Evolutionary conservation across 2,113 vertebrate species (phyloP).

Genomic region (Myotis brandtii): DNA sequence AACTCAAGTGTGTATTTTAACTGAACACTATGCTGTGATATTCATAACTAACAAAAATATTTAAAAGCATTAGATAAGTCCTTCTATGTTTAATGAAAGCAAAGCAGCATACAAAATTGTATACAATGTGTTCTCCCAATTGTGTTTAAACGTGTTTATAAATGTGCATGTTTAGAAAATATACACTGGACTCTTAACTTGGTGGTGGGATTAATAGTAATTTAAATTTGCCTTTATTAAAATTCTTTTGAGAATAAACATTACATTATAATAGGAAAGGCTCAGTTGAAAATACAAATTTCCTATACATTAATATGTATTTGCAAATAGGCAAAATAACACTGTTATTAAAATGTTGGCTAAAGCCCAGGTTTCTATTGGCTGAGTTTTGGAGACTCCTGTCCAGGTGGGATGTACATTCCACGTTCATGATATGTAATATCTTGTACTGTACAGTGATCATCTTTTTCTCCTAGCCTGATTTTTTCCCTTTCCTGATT

Average conservation of each 20-base stretch:
- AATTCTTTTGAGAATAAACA: background rate
- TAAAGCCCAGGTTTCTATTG: background rate
- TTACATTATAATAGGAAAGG: background rate
- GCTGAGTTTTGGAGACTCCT: background rate
- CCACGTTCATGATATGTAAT: background rate
- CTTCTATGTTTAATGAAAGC: background rate
- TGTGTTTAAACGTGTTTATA: background rate
- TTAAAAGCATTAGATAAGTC: constrained; percentile 31
- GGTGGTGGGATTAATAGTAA: background rate
- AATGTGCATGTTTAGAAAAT: background rate
- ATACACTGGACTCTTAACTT: background rate
- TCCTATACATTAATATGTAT: background rate
- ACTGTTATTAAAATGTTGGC: background rate
- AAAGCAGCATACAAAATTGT: background rate
- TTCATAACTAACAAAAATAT: background rate
- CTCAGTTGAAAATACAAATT: background rate
- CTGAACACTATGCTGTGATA: background rate
- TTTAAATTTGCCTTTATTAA: background rate
- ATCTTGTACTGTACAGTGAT: background rate
- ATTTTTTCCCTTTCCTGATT: background rate
- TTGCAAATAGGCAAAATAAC: background rate
- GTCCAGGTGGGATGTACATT: background rate
- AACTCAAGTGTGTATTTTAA: constrained; percentile 15
- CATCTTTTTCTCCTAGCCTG: background rate
- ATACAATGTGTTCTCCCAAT: background rate